Evolutionary conservation across 2,113 vertebrate genomes (phyloP), one percentile per base, ranked within the genome.

Genomic region (Oxyruncus cristatus): DNA sequence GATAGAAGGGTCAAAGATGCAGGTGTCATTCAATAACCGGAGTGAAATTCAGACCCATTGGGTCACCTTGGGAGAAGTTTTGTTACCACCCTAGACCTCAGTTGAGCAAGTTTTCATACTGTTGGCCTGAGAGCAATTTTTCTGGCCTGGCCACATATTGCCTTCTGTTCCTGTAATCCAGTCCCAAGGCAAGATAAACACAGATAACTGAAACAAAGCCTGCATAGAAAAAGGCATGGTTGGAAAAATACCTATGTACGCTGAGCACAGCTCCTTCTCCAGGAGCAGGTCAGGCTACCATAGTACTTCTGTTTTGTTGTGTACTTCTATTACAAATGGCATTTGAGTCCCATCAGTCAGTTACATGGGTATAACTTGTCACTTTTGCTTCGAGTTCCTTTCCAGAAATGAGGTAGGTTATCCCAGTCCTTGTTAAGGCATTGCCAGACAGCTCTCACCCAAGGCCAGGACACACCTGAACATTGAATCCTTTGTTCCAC

Each of bases 401-500:
- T 70, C 58, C 81, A 76, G 59, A 66, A 79, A 62, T 11, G 11
- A 59, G 18, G 52, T 19, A 32, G 46, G 37, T 41, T 82, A 24
- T 61, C 70, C 83, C 62, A 42, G 21, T 50, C 23, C 76, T 79
- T 4, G 10, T 71, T 4, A 3, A 78, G 44, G 47, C 65, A 41
- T 35, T 92, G 72, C 88, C 55, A 85, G 30, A 23, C 76, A 35
- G 20, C 50, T 80, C 59, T 84, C 28, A 27, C 33, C 39, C 15
- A 4, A 68, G 37, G 56, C 33, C 75, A 50, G 50, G 76, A 42
- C 67, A 85, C 71, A 55, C 73, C 72, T 67, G 68, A 92, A 94
- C 73, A 90, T n/a, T 52, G 59, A 28, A 14, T 47, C 12, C 44
- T 93, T 95, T 96, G 89, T 92, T 95, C 67, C 24, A 11, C 12